Evolutionary conservation across 2,888 invertebrate species (phyloP).

Genomic region (Laothoe populi): DNA sequence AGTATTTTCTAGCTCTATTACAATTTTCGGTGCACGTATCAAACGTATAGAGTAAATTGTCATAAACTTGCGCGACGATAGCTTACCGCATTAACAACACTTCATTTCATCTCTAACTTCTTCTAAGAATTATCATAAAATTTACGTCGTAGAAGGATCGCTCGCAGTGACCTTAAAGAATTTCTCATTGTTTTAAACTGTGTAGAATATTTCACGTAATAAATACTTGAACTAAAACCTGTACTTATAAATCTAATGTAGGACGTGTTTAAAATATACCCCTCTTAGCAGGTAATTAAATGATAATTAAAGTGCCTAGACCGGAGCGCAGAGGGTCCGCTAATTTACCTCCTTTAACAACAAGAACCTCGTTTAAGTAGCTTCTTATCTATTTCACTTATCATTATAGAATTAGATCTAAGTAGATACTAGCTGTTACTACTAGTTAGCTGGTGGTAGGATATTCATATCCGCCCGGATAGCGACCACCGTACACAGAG

Average conservation of each 20-base stretch:
- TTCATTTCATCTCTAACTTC: background rate
- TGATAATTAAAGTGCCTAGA: conserved; percentile 16
- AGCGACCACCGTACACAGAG: too few relatives aligned
- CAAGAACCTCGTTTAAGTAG: conserved; percentile 1
- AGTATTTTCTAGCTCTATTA: background rate
- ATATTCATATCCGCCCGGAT: too few relatives aligned
- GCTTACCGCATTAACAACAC: background rate
- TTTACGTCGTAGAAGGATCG: background rate
- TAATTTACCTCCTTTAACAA: background rate
- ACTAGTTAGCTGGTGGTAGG: too few relatives aligned
- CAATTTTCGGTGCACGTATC: background rate
- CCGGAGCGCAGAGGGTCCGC: background rate
- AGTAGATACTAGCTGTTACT: too few relatives aligned
- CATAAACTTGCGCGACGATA: background rate
- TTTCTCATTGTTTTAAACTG: conserved; percentile 11
- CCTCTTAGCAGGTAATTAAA: conserved; percentile 21
- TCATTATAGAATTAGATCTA: too few relatives aligned
- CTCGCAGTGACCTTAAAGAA: background rate
- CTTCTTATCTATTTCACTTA: background rate
- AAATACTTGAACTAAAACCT: conserved; percentile 9
- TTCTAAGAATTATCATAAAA: conserved; percentile 5
- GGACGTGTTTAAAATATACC: conserved; percentile 17
- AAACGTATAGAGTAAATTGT: conserved; percentile 4
- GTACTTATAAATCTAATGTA: conserved; percentile 9
- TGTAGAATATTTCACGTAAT: background rate